Evolutionary conservation across 2,888 invertebrate genomes (phyloP).

Genomic region (Sinopyrophorus schimmeli): DNA sequence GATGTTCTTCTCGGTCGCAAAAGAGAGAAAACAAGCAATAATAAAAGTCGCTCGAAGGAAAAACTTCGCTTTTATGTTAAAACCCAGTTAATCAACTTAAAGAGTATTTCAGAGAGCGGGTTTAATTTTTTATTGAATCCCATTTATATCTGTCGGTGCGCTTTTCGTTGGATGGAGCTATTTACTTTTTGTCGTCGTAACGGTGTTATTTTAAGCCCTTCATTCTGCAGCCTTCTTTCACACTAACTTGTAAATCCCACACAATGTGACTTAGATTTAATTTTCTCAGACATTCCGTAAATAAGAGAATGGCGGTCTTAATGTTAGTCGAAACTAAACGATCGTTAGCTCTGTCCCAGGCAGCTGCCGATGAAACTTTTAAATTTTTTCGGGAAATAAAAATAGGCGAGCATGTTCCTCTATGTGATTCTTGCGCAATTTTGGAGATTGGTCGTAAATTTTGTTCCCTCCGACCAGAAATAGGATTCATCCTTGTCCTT

Average conservation of each 20-base stretch:
- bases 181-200: slow-evolving; percentile 19
- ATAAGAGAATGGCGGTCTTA: slow-evolving; percentile 9
- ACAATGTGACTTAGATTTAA: slow-evolving; percentile 17
- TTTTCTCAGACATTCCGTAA: slow-evolving; percentile 14
- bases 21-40: too few species aligned
- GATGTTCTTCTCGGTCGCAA: too few species aligned
- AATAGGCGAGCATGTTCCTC: too few species aligned
- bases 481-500: too few species aligned
- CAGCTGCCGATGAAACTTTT: slow-evolving; percentile 15
- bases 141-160: slow-evolving; percentile 10
- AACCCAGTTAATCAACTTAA: slow-evolving; percentile 9
- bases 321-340: slow-evolving; percentile 7
- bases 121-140: slow-evolving; percentile 10
- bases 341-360: slow-evolving; percentile 8
- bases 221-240: slow-evolving; percentile 9
- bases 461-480: too few species aligned
- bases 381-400: slow-evolving; percentile 1
- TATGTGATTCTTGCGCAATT: too few species aligned
- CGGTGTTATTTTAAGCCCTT: slow-evolving; percentile 21
- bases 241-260: slow-evolving; percentile 15
- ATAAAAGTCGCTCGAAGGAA: not conserved
- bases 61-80: not conserved
- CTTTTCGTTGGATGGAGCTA: slow-evolving; percentile 4
- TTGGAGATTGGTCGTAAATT: too few species aligned
- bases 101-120: slow-evolving; percentile 6